Evolutionary conservation across 2,888 invertebrate genomes (phyloP), one percentile per base, ranked within the genome.

Genomic region (Lithophane ornitopus): DNA sequence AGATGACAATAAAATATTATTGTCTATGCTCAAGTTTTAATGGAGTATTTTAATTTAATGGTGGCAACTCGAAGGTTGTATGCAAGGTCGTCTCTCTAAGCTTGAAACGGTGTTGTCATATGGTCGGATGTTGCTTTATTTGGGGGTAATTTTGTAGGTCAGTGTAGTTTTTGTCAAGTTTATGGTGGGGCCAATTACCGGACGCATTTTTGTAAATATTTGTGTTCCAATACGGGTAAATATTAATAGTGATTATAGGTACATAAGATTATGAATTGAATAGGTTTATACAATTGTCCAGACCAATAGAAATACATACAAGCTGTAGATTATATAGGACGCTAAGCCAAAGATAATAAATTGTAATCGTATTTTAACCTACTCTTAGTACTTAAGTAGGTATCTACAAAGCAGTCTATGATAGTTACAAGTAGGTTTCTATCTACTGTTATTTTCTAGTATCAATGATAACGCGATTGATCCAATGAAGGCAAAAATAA

Each of bases 91-190:
- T 66, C 34, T 49, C 34, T 49, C 3, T 16, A 34, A 73, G 58
- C 79, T 70, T 67, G 49, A 22, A 49, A 62, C 54, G 28, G 76
- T 80, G 78, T 83, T 86, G 80, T 79, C 77, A 81, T 83, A 85
- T 78, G 78, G 62, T 65, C 58, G 66, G 66, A 73, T 63, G 56
- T 68, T 70, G 74, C 75, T 76, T 41, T 80, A 76, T 82, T 82
- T 86, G 70, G 69, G 74, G 80, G 76, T 84, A 70, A 73, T 75
- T 78, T 85, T 80, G 63, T 84, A 59, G 76, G 81, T 84, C 76
- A 83, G 66, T 68, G 73, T 39, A 58, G 69, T 67, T 78, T 65
- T 78, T 70, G 54, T 73, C 0, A 1, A 28, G 41, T 70, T n/a
- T 46, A 1, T 58, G 8, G 1, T 58, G 0, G 11, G 19, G 44